phyloP scores from a whole-genome alignment of 2,888 invertebrate species.

The Dromius quadrimaculatus region DNA sequence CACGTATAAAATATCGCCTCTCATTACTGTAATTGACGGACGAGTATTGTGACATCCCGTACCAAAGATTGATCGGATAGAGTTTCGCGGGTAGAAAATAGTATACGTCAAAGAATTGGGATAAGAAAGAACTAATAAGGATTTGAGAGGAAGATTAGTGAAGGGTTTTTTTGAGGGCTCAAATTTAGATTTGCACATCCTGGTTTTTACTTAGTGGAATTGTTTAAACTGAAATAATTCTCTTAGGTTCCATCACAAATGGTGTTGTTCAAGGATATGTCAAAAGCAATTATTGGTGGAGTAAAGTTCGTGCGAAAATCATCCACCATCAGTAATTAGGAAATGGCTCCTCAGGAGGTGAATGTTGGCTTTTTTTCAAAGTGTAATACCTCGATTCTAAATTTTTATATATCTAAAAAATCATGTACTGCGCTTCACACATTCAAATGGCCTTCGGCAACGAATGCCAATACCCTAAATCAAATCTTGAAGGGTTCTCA shows the following conservation, averaged over 20 bases:
- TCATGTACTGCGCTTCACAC: conserved; percentile 2
- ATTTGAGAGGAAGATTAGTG: not conserved
- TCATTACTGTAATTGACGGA: conserved; percentile 66
- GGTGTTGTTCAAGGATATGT: not conserved
- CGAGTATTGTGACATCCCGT: conserved; percentile 64
- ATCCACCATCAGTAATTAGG: too few relatives aligned
- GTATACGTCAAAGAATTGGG: conserved; percentile 7
- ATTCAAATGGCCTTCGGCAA: not conserved
- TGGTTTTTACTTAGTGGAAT: conserved; percentile 24
- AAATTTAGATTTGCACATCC: conserved; percentile 44
- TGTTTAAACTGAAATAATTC: not conserved
- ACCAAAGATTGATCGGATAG: conserved; percentile 65
- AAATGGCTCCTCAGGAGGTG: too few relatives aligned
- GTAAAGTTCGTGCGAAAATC: not conserved
- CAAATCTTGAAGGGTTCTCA: conserved; percentile 32
- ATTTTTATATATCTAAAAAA: too few relatives aligned
- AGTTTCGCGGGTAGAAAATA: conserved; percentile 60
- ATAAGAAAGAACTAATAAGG: conserved; percentile 23
- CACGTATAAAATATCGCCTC: conserved; percentile 59
- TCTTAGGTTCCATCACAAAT: conserved; percentile 1
- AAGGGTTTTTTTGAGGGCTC: conserved; percentile 1
- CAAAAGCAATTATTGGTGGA: not conserved
- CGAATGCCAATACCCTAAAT: conserved; percentile 33
- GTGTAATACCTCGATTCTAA: too few relatives aligned
- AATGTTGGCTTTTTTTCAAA: too few relatives aligned